Evolutionary conservation across 2,113 vertebrate genomes (phyloP).

Genomic region (Chaetura pelagica): DNA sequence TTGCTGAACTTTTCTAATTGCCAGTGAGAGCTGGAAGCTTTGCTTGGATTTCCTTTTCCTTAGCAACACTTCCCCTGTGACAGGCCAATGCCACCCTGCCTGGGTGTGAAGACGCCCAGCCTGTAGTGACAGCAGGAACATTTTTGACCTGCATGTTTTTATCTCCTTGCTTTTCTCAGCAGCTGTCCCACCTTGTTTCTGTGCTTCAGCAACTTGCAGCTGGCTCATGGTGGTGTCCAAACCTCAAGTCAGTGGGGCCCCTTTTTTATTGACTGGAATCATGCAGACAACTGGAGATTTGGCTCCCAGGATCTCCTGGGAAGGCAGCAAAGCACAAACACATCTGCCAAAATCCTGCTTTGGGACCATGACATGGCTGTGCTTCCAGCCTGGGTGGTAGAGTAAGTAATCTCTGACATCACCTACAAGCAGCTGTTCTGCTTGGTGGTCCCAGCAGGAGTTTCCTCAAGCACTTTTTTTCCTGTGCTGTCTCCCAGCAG

Average conservation of each 20-base stretch:
- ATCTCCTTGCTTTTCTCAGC: background rate
- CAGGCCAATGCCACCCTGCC: background rate
- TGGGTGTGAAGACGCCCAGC: background rate
- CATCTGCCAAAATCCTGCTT: background rate
- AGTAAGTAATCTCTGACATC: background rate
- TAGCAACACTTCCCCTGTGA: background rate
- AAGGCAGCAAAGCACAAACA: accelerated
- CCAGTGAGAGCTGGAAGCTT: background rate
- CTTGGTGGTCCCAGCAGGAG: background rate
- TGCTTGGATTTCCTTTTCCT: background rate
- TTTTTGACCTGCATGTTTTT: background rate
- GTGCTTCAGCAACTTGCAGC: background rate
- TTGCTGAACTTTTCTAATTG: background rate
- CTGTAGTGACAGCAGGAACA: background rate
- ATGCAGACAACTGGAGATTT: background rate
- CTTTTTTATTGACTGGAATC: background rate
- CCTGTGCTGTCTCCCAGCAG: background rate
- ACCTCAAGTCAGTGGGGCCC: background rate
- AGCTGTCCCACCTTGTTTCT: background rate
- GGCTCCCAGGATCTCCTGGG: background rate
- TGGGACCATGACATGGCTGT: background rate
- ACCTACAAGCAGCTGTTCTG: background rate
- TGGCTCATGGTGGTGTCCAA: background rate
- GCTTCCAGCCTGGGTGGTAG: background rate
- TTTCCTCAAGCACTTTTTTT: background rate